A percentile compares a stretch with the other conserved stretches of the same genome.
Evolutionary conservation across 2,888 invertebrate species (phyloP).

Genomic region (Julus scandinavius): DNA sequence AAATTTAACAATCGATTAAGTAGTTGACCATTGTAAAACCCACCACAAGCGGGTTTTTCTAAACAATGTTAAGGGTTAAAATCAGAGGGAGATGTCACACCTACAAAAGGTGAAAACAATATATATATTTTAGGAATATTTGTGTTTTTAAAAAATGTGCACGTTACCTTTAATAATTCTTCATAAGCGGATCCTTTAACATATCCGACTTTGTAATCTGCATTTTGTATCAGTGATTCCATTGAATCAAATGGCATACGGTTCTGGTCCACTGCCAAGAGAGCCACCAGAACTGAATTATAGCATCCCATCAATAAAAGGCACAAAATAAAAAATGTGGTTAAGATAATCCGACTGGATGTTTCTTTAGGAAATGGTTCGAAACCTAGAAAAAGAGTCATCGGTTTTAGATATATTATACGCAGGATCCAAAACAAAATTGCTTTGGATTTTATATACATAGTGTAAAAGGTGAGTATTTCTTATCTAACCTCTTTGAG

Average conservation of each 20-base stretch:
- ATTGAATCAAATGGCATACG: conserved; percentile 53
- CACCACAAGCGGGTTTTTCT: no score
- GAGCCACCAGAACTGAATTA: conserved; percentile 52
- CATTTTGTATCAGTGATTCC: conserved; percentile 48
- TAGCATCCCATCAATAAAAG: conserved; percentile 50
- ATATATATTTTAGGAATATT: no score
- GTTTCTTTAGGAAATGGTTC: conserved; percentile 48
- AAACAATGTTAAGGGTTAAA: no score
- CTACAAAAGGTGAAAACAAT: no score
- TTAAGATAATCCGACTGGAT: conserved; percentile 47
- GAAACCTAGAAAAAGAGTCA: neutral
- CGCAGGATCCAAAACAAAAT: neutral
- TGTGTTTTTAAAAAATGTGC: no score
- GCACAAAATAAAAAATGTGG: conserved; percentile 34
- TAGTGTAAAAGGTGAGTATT: no score
- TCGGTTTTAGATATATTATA: neutral
- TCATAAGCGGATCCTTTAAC: conserved; percentile 54
- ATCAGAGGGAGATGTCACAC: no score
- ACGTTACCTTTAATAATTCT: conserved; percentile 40
- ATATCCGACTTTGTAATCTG: conserved; percentile 54
- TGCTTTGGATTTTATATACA: neutral
- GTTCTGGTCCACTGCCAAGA: conserved; percentile 51
- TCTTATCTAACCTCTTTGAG: conserved; percentile 42
- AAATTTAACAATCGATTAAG: no score
- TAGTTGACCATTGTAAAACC: no score